These are phyloP conservation scores for Zosterops pallidus DNA, from an alignment of 2,113 vertebrate genomes.

Conservation along the genomic window DNA sequence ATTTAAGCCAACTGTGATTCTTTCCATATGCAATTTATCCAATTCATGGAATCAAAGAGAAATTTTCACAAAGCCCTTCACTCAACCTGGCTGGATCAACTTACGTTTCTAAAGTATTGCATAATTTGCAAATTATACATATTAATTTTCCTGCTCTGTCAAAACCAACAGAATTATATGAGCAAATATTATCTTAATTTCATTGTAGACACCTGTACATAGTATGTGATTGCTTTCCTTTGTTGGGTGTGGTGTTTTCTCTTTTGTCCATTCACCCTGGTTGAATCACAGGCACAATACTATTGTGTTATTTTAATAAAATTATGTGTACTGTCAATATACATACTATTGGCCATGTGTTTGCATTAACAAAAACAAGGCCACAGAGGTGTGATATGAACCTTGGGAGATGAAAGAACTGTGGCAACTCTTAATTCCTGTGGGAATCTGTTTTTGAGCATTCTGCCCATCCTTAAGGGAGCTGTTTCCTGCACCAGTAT, in stretches of 20 bases:
- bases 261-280: background rate
- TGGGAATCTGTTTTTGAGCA: background rate
- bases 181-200: slow-evolving; percentile 46
- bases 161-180: slow-evolving; percentile 36
- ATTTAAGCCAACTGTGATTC: background rate
- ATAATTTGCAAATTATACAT: slow-evolving; percentile 32
- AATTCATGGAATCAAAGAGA: background rate
- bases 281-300: background rate
- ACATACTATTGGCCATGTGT: background rate
- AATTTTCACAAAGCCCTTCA: background rate
- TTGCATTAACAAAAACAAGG: slow-evolving; percentile 11
- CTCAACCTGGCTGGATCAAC: background rate
- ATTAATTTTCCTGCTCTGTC: slow-evolving; percentile 30
- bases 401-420: background rate
- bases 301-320: slow-evolving; percentile 36
- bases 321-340: background rate
- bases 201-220: background rate
- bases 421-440: background rate
- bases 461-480: background rate
- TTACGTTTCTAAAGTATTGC: background rate
- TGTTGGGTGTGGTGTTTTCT: background rate
- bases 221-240: background rate
- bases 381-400: background rate
- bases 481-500: background rate
- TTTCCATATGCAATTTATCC: background rate